Evolutionary conservation across 2,113 vertebrate species (phyloP).

Genomic region (Muntiacus muntjak): DNA sequence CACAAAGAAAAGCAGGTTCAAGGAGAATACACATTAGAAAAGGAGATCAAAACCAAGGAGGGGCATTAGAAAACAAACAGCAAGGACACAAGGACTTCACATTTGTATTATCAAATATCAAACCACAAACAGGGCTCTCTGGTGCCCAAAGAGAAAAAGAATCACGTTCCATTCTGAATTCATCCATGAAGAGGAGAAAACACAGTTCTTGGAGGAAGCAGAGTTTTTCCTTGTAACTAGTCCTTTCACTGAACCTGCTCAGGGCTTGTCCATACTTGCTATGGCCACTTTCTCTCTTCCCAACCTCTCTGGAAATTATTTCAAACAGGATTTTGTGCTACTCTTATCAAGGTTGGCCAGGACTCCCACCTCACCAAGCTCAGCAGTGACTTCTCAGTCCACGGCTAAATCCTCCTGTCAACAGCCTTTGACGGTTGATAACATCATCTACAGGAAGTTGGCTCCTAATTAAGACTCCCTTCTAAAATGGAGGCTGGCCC

Average conservation of each 20-base stretch:
- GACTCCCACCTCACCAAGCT: neutral
- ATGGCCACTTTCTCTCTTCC: neutral
- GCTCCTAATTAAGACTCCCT: neutral
- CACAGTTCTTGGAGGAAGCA: neutral
- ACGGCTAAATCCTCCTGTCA: neutral
- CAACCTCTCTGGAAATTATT: neutral
- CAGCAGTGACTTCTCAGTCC: neutral
- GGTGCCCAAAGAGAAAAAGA: neutral
- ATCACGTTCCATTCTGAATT: neutral
- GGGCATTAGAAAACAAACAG: neutral
- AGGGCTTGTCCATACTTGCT: neutral
- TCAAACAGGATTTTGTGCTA: neutral
- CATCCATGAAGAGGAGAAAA: neutral
- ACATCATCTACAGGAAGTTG: neutral
- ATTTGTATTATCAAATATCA: neutral
- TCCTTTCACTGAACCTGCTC: neutral
- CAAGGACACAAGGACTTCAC: neutral
- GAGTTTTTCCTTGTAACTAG: neutral
- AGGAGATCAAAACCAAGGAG: neutral
- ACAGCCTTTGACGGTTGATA: neutral
- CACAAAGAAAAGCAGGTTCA: neutral
- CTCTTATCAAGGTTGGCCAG: neutral
- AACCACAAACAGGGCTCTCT: neutral
- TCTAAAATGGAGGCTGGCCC: neutral
- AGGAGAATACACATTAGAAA: neutral